Evolutionary conservation across 2,113 vertebrate species (phyloP), one percentile per base, ranked within the genome.

Genomic region (Erinaceus europaeus): DNA sequence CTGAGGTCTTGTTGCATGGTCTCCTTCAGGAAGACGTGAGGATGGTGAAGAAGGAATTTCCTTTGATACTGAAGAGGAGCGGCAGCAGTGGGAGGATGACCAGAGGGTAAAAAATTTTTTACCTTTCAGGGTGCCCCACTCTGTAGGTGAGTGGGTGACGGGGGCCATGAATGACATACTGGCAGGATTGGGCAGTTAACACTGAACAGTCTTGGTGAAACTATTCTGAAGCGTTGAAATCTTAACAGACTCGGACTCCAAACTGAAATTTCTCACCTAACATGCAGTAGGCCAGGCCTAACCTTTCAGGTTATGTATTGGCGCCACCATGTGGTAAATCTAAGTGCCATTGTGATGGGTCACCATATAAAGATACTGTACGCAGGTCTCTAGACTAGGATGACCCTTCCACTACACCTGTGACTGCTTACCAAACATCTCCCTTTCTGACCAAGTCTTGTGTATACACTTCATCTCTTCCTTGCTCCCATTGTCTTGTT

Each of bases 61-160:
- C 15, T 99, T 99, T 95, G 98, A 99, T 73, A 97, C 98, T 0
- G 98, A 98, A 64, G 98, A 98, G 4, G 99, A 99, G 92, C 98
- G 98, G 90, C 98, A 98, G 78, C 98, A 99, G 90, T 99, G 99
- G 99, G 98, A 99, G 61, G 99, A 99, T 4, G 99, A 99, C 92
- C 99, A 99, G 96, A 97, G 97, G 98, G 99, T 99, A 91, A 97
- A 92, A 83, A 52, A 29, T 1, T 46, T 0, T 72, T 11, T 4
- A 38, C 72, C 34, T 29, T 36, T 25, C 25, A 2, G 0, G 68
- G 32, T 67, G 42, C 18, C 27, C 29, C 13, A 13, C 61, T 72
- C 38, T 1, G 0, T 42, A 4, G 38, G 40, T 14, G n/a, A 13
- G 32, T 23, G 27, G 38, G 65, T 52, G 65, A 69, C 4, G 15